Evolutionary conservation across 2,113 vertebrate genomes (phyloP), one percentile per base, ranked within the genome.

Genomic region (Sitta europaea): DNA sequence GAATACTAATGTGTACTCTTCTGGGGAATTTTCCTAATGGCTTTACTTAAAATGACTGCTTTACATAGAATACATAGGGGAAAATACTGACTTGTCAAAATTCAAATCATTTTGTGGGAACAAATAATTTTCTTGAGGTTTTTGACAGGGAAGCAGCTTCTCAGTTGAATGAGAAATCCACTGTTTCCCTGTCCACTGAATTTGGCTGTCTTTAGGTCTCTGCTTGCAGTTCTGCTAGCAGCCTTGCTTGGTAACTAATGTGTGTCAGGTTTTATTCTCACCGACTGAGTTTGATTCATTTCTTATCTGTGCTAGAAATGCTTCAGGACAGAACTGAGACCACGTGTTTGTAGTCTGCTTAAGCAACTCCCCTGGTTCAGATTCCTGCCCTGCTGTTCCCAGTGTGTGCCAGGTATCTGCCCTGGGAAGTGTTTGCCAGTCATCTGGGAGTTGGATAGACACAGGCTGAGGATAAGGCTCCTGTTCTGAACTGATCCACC

Each of bases 81-180:
- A 83, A 97, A 96, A 97, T 33, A 96, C 92, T 93, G 67, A 66
- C 38, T 84, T 94, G 86, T 94, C 71, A 77, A 71, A 92, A 97
- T 92, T 94, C 72, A 95, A 93, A 95, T 94, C 0, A 19, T 74
- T 90, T 88, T 93, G 72, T 95, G 86, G 55, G 91, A 95, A 94
- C 31, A 93, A 83, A 80, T 57, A 31, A 47, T 47, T 88, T 88
- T 90, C 35, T 82, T 83, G 38, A 19, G 5, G 8, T 58, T 93
- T 95, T 80, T 86, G 51, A 77, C 47, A 43, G 57, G 35, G 29
- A 70, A 40, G 21, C 58, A 47, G 4, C 43, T 81, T 90, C n/a
- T 85, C 54, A 58, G 42, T 20, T 50, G 75, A 90, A 58, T 6
- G 10, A 72, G 70, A 57, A 21, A 33, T 53, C 15, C 3, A 25